Evolutionary conservation across 2,888 invertebrate species (phyloP).

Genomic region (Ecdyonurus torrentis): DNA sequence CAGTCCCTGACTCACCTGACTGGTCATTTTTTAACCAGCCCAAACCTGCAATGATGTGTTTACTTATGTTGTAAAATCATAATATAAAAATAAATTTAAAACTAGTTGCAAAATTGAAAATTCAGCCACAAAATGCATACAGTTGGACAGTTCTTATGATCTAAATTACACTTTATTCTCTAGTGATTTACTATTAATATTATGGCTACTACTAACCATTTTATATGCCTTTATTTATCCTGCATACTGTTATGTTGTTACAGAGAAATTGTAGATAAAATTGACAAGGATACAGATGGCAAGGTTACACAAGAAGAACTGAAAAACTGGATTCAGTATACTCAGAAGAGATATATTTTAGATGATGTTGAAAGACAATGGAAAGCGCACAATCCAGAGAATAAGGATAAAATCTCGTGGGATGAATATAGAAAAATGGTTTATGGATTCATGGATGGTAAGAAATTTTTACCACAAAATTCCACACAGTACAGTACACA

Average conservation of each 20-base stretch:
- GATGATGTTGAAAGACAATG: slow-evolving; percentile 90
- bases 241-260: slow-evolving; percentile 21
- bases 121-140: too few species aligned
- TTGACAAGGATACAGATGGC: slow-evolving; percentile 73
- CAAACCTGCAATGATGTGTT: too few species aligned
- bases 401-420: slow-evolving; percentile 64
- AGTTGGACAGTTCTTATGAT: too few species aligned
- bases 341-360: slow-evolving; percentile 78
- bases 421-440: slow-evolving; percentile 59
- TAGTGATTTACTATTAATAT: background rate
- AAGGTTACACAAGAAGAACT: slow-evolving; percentile 73
- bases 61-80: too few species aligned
- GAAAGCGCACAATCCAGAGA: slow-evolving; percentile 73
- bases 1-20: too few species aligned
- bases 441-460: slow-evolving; percentile 70
- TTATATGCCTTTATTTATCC: background rate
- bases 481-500: too few species aligned
- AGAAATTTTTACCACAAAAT: slow-evolving; percentile 8
- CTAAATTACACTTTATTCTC: too few species aligned
- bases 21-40: too few species aligned
- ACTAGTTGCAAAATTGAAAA: too few species aligned
- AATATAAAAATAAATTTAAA: too few species aligned
- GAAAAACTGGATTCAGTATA: slow-evolving; percentile 90
- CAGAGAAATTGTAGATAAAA: slow-evolving; percentile 83
- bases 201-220: slow-evolving; percentile 2